These are phyloP conservation scores for Sycophaga agraensis DNA, from an alignment of 1,140 invertebrate genomes.

Conservation along the genomic window DNA sequence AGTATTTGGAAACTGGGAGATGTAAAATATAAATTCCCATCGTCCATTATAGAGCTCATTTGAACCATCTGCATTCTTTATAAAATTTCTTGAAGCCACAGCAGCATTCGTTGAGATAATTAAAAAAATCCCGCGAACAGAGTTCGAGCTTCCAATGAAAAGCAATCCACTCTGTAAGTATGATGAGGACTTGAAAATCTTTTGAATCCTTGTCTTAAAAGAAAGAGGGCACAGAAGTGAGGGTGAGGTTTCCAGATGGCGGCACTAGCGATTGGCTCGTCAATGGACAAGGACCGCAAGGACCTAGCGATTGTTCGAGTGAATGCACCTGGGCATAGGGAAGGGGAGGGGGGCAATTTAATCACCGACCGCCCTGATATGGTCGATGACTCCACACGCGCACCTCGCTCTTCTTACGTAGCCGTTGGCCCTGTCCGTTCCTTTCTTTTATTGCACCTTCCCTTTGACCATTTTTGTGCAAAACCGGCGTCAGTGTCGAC, in stretches of 20 bases:
- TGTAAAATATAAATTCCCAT: too few relatives aligned
- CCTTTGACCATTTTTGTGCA: constrained; percentile 30
- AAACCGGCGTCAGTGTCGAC: too few relatives aligned
- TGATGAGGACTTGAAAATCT: constrained; percentile 38
- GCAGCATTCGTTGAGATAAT: constrained; percentile 1
- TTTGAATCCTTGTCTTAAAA: constrained; percentile 29
- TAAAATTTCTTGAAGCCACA: too few relatives aligned
- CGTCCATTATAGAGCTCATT: too few relatives aligned
- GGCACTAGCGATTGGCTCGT: constrained; percentile 46
- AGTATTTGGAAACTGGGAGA: not conserved
- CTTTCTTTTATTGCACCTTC: not conserved
- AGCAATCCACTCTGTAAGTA: constrained; percentile 36
- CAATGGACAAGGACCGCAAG: constrained; percentile 34
- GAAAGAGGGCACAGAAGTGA: too few relatives aligned
- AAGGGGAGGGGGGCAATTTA: constrained; percentile 35
- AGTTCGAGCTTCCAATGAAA: constrained; percentile 10
- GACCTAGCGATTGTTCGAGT: constrained; percentile 39
- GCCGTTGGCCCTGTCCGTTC: not conserved
- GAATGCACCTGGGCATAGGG: constrained; percentile 33
- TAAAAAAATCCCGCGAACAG: too few relatives aligned
- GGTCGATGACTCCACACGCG: not conserved
- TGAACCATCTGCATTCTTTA: too few relatives aligned
- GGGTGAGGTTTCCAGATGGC: too few relatives aligned
- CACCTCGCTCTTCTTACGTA: not conserved
- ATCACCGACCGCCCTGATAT: constrained; percentile 44